These are phyloP conservation scores for Hoplias malabaricus DNA, from an alignment of 2,113 vertebrate species.

Conservation along the genomic window DNA sequence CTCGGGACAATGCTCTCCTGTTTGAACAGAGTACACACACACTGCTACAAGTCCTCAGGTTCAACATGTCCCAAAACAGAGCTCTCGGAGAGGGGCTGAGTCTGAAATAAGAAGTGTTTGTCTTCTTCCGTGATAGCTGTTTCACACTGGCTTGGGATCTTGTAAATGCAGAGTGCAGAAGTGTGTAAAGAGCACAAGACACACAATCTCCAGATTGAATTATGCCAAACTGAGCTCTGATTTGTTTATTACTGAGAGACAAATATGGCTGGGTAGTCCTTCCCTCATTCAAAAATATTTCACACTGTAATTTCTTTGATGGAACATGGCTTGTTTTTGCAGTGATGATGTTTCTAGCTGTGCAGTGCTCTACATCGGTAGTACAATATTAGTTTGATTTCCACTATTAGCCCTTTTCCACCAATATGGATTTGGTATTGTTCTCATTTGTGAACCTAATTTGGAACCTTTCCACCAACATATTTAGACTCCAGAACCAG, in stretches of 20 bases:
- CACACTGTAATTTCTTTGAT: neutral
- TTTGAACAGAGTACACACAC: slow-evolving; percentile 74
- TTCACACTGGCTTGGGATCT: slow-evolving; percentile 70
- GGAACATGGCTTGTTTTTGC: neutral
- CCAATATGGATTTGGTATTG: too few relatives aligned
- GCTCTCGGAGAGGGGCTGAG: slow-evolving; percentile 47
- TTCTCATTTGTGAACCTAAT: too few relatives aligned
- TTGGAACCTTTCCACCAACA: too few relatives aligned
- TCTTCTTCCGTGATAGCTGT: slow-evolving; percentile 56
- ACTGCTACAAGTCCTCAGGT: slow-evolving; percentile 58
- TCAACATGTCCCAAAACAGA: slow-evolving; percentile 60
- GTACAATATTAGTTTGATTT: neutral
- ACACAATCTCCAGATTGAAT: neutral
- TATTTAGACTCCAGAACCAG: too few relatives aligned
- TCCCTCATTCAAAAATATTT: neutral
- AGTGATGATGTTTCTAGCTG: neutral
- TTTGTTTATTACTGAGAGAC: slow-evolving; percentile 25
- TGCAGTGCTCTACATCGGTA: neutral
- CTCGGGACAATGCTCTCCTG: slow-evolving; percentile 66
- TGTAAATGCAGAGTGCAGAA: slow-evolving; percentile 56
- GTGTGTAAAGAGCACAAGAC: neutral
- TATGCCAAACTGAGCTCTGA: neutral
- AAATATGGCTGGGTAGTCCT: neutral
- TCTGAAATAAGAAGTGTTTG: slow-evolving; percentile 58
- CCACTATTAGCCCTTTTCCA: too few relatives aligned